Percentiles rank a stretch among this genome's conserved stretches.
These are phyloP conservation scores for Neria commutata DNA, from an alignment of 2,888 invertebrate species.

Conservation along the genomic window DNA sequence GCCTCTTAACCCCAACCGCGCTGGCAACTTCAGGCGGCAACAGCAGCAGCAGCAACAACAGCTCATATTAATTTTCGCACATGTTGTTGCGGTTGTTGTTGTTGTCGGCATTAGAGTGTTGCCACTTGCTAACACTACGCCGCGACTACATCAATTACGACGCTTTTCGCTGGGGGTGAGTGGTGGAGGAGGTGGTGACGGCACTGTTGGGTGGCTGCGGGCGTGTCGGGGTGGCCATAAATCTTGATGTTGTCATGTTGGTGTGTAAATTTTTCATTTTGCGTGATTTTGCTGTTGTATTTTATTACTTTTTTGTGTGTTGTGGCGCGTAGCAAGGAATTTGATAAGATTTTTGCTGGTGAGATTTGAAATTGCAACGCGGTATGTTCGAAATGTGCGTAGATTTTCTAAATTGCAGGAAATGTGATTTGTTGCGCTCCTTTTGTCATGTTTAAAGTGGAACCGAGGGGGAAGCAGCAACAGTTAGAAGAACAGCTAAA, in stretches of 20 bases:
- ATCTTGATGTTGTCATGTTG: conserved; percentile 17
- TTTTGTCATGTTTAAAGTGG: not conserved
- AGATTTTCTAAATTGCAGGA: not conserved
- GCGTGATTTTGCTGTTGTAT: conserved; percentile 21
- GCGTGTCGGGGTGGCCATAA: conserved; percentile 6
- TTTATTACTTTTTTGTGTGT: not conserved
- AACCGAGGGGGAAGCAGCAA: not conserved
- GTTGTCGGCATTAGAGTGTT: conserved; percentile 8
- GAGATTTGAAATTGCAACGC: conserved; percentile 6
- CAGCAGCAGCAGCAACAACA: not conserved
- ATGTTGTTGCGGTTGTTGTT: too few species aligned
- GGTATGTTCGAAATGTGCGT: not conserved
- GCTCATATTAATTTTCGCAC: conserved; percentile 17
- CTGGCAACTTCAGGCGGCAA: not conserved
- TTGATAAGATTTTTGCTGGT: conserved; percentile 10
- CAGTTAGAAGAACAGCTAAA: not conserved
- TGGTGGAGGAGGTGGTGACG: not conserved
- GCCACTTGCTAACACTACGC: not conserved
- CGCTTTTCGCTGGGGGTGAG: not conserved
- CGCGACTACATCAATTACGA: not conserved
- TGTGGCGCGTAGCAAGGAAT: not conserved
- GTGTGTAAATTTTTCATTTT: conserved; percentile 22
- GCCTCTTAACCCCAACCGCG: conserved; percentile 19
- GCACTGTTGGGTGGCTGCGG: not conserved
- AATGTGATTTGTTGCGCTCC: conserved; percentile 13